Base-by-base conservation (phyloP, 2,888 invertebrate genomes). In the Phortica okadai region DNA sequence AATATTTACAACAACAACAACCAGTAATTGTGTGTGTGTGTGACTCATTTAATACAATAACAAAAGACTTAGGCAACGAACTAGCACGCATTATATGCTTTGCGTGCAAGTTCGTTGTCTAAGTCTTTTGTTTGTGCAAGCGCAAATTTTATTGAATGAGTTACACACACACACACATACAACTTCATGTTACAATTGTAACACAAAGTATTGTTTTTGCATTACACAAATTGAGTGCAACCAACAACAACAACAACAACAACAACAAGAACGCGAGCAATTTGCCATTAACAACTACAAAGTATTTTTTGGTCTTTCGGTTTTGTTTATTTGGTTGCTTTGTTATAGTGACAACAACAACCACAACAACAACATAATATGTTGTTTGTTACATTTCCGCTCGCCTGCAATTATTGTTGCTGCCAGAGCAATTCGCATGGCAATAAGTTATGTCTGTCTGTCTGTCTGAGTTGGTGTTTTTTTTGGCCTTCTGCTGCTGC, bases 31-130 rank as follows among this genome's bases (percentile, higher is more conserved):
- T 21, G 21, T 21, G 21, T 33, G 33, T 33, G 33, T 33, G 33
- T 33, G 33, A 33, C 33, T 33, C 33, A 33, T 33, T 33, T 1
- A 33, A 33, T 33, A 33, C 33, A 33, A 33, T 33, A 78, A 76
- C 80, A 77, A 84, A 84, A 76, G 83, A 84, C 79, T 85, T 77
- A 75, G 70, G 74, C 78, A 76, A 80, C 66, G 25, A 45, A 54
- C 25, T 16, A 16, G 58, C 45, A 56, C 56, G 56, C 56, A 56
- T 56, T 10, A 56, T 10, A n/a, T 11, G 10, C 2, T 1, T 5
- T 0, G 56, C 7, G 16, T 16, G 16, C 16, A 56, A 6, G 16
- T 10, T 56, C 56, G 16, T 56, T 10, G 56, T 6, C 33, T 33
- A 33, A 33, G 33, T 33, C 4, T 33, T 21, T 21, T 21, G 21